Conservation (phyloP, 2,888 invertebrate species). For the Drosophila glabriapex region DNA sequence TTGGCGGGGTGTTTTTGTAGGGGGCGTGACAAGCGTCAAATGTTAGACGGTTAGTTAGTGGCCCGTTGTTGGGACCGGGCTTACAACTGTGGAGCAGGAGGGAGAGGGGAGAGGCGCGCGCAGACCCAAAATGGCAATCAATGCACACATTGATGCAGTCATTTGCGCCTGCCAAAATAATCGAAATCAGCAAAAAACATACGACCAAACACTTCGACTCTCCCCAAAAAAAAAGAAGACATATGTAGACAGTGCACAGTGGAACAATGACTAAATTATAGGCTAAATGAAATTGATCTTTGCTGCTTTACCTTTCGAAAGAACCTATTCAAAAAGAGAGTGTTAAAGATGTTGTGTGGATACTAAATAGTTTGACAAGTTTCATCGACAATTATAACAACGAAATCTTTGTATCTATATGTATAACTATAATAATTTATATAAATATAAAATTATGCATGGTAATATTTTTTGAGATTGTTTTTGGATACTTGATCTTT, state of each 20-base stretch:
- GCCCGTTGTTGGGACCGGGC: slow-evolving; percentile 34
- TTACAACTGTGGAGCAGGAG: too few relatives aligned
- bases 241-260: slow-evolving; percentile 6
- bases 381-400: not conserved
- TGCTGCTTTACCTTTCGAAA: not conserved
- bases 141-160: slow-evolving; percentile 75
- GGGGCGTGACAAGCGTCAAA: slow-evolving; percentile 50
- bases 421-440: not conserved
- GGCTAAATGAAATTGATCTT: not conserved
- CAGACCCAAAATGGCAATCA: slow-evolving; percentile 71
- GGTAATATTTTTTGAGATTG: not conserved
- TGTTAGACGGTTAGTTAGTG: slow-evolving; percentile 78
- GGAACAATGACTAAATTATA: not conserved
- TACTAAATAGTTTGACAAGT: not conserved
- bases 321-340: not conserved
- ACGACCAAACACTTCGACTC: not conserved
- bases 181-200: slow-evolving; percentile 66
- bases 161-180: slow-evolving; percentile 68
- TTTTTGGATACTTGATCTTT: not conserved
- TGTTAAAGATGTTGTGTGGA: not conserved
- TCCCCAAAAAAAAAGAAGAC: not conserved
- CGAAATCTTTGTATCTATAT: not conserved
- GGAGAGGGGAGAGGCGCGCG: not conserved
- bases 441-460: not conserved
- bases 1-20: not conserved